Evolutionary conservation across 2,888 invertebrate species (phyloP).

Genomic region (Metacarcinus magister): DNA sequence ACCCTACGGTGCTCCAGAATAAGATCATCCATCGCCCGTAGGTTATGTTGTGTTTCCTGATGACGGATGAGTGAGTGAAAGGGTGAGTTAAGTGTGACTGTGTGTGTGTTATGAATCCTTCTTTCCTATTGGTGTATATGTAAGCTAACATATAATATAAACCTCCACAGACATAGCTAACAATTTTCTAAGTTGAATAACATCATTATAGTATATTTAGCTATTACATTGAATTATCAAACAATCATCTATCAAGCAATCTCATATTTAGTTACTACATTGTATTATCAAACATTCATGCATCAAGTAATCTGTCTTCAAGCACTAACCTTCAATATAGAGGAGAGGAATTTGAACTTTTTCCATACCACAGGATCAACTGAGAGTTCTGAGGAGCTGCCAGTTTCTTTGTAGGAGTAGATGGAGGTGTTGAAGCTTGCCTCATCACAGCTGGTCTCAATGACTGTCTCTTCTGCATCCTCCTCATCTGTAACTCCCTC

Average conservation of each 20-base stretch:
- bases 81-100: no score
- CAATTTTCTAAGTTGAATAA: background rate
- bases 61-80: background rate
- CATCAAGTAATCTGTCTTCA: no score
- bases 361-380: conserved; percentile 77
- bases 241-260: background rate
- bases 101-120: background rate
- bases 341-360: conserved; percentile 77
- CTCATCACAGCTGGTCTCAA: conserved; percentile 71
- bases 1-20: conserved; percentile 70
- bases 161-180: background rate
- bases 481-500: conserved; percentile 52
- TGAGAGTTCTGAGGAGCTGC: conserved; percentile 76
- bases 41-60: conserved; percentile 75
- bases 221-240: background rate
- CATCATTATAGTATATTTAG: background rate
- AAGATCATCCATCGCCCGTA: conserved; percentile 76
- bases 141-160: no score
- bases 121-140: background rate
- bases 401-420: conserved; percentile 64
- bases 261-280: background rate
- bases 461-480: conserved; percentile 47
- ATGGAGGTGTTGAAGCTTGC: conserved; percentile 70
- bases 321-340: conserved; percentile 67
- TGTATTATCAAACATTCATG: background rate